phyloP scores from a whole-genome alignment of 2,888 invertebrate species.

The Eilema griseolum region DNA sequence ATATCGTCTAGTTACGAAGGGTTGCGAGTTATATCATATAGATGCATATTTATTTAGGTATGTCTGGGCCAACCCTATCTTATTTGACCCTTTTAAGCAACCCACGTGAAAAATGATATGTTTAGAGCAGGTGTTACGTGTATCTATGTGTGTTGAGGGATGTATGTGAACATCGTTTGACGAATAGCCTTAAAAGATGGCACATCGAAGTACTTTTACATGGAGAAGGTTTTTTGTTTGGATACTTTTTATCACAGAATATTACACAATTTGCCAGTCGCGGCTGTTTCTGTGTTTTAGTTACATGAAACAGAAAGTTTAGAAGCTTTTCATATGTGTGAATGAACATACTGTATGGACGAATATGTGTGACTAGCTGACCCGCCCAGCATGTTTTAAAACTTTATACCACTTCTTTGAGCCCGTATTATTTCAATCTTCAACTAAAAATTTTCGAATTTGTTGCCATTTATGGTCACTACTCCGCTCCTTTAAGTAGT shows the following conservation, averaged over 20 bases:
- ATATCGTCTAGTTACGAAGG: conserved; percentile 3
- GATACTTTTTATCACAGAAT: background rate
- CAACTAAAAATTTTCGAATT: too few species aligned
- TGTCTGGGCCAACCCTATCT: background rate
- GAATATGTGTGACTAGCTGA: too few species aligned
- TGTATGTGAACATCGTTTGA: background rate
- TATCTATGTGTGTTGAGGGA: background rate
- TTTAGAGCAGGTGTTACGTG: background rate
- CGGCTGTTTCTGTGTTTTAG: background rate
- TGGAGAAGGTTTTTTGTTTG: background rate
- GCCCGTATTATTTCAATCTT: too few species aligned
- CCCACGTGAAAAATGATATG: background rate
- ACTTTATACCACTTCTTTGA: too few species aligned
- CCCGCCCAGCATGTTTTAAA: too few species aligned
- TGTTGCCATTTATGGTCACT: too few species aligned
- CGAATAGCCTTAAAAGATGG: background rate
- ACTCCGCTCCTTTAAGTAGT: too few species aligned
- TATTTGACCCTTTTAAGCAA: background rate
- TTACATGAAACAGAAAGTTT: too few species aligned
- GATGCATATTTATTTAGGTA: background rate
- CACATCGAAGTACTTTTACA: background rate
- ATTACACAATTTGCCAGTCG: background rate
- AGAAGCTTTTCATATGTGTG: too few species aligned
- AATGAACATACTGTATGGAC: too few species aligned
- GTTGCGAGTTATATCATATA: background rate